Evolutionary conservation across 2,888 invertebrate genomes (phyloP).

Genomic region (Alloplasta piceator): DNA sequence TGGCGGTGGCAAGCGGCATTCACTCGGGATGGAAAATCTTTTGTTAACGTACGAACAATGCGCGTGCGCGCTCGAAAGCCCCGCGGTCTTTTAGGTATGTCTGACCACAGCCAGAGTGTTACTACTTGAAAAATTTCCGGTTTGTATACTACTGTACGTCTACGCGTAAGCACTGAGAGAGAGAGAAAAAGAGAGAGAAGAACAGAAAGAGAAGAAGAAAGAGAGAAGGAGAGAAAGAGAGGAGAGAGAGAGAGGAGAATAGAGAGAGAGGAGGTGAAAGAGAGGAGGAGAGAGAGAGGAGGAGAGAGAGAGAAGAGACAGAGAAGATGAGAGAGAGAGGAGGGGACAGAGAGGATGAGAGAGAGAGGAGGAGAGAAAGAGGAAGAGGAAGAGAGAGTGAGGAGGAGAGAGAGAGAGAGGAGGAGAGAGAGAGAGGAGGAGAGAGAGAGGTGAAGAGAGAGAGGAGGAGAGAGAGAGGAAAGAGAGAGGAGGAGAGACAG

Average conservation of each 20-base stretch:
- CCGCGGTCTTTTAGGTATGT: constrained; percentile 61
- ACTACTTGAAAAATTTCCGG: constrained; percentile 69
- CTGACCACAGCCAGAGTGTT: constrained; percentile 69
- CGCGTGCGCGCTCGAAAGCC: constrained; percentile 28
- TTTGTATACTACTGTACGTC: constrained; percentile 1
- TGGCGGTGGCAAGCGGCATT: constrained; percentile 57
- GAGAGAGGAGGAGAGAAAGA: not conserved
- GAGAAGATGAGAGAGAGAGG: no score
- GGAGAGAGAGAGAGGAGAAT: no score
- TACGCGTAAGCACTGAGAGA: not conserved
- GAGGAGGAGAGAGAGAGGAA: not conserved
- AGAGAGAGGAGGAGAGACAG: not conserved
- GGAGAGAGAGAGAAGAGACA: constrained; percentile 7
- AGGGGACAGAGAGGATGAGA: not conserved
- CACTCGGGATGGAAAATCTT: constrained; percentile 67
- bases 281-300: not conserved
- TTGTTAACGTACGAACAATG: constrained; percentile 78
- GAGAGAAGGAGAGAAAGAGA: not conserved
- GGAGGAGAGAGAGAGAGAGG: no score
- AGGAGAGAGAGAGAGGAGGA: not conserved
- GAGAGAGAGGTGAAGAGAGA: not conserved
- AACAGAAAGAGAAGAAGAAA: not conserved
- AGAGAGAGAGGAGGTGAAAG: not conserved
- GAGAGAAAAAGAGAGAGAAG: not conserved
- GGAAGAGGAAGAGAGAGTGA: not conserved